Conservation (phyloP, 2,888 invertebrate genomes). For the Chrysomela aeneicollis region DNA sequence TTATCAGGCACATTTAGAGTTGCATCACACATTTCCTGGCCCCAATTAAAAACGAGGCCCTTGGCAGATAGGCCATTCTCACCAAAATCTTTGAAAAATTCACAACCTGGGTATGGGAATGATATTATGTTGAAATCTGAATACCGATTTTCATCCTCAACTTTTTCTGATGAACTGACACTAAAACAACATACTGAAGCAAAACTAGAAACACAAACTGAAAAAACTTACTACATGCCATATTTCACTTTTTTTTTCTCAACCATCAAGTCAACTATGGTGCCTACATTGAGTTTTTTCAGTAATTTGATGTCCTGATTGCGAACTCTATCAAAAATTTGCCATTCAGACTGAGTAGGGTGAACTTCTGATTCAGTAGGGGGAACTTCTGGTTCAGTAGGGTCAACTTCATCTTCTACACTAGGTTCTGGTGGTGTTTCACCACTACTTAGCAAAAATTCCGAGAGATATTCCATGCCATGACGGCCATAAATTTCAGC, state of each 20-base stretch:
- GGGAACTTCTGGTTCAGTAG: constrained; percentile 17
- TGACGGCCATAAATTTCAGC: constrained; percentile 78
- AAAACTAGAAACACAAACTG: not conserved
- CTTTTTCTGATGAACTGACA: constrained; percentile 68
- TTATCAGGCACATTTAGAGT: constrained; percentile 70
- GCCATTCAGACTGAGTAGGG: constrained; percentile 59
- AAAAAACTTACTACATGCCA: constrained; percentile 73
- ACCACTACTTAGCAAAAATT: constrained; percentile 35
- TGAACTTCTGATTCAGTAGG: constrained; percentile 27
- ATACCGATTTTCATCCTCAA: constrained; percentile 80
- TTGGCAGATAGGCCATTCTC: constrained; percentile 74
- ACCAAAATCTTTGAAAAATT: constrained; percentile 79
- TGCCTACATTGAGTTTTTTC: constrained; percentile 73
- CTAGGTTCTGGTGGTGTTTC: constrained; percentile 23
- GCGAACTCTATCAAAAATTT: constrained; percentile 70
- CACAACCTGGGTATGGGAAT: constrained; percentile 85
- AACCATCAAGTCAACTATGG: constrained; percentile 84
- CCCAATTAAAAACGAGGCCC: constrained; percentile 77
- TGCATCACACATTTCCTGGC: constrained; percentile 74
- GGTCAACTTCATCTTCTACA: constrained; percentile 34
- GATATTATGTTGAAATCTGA: constrained; percentile 75
- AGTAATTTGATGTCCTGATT: constrained; percentile 75
- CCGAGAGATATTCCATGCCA: constrained; percentile 64
- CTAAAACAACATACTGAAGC: not conserved
- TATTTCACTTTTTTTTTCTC: constrained; percentile 86